Conservation (phyloP, 2,888 invertebrate species). For the Cosmia pyralina region DNA sequence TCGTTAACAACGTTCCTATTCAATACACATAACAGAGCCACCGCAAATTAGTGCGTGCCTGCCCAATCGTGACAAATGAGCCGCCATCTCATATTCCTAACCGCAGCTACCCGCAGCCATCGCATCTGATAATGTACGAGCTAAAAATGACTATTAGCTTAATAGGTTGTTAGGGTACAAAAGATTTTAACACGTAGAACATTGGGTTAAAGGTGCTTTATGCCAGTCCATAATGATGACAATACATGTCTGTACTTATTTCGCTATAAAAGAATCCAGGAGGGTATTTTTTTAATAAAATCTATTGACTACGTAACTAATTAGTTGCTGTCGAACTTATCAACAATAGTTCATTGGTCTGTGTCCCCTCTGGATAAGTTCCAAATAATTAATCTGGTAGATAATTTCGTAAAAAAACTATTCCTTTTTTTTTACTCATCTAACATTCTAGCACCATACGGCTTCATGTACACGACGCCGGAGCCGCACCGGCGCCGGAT, state of each 20-base stretch:
- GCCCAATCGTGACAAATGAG: constrained; percentile 41
- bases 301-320: no score
- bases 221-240: background rate
- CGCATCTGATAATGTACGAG: constrained; percentile 38
- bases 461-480: no score
- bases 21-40: constrained; percentile 27
- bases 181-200: background rate
- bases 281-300: background rate
- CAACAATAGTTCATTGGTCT: background rate
- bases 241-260: background rate
- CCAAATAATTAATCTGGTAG: background rate
- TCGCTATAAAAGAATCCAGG: background rate
- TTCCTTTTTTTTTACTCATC: background rate
- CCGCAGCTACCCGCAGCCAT: constrained; percentile 32
- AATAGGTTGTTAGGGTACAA: background rate
- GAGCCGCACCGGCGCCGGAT: no score
- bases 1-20: constrained; percentile 34
- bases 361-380: background rate
- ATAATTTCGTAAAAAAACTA: background rate
- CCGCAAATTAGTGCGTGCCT: constrained; percentile 53
- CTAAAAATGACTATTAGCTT: constrained; percentile 11
- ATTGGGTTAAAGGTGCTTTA: background rate
- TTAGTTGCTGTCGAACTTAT: no score
- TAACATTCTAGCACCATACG: no score
- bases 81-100: constrained; percentile 38